Evolutionary conservation across 1,140 invertebrate species (phyloP).

Genomic region (Hestina assimilis): DNA sequence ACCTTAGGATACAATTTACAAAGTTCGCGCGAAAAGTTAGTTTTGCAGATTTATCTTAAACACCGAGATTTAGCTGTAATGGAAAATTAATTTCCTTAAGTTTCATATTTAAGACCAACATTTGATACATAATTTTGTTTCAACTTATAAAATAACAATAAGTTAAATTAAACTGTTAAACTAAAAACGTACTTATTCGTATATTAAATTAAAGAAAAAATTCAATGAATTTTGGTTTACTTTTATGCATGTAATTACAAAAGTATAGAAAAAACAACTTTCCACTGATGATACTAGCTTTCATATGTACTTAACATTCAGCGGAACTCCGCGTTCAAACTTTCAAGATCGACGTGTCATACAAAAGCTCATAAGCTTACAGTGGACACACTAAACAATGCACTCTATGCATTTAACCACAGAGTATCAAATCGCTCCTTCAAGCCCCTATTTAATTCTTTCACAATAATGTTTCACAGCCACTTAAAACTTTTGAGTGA

Average conservation of each 20-base stretch:
- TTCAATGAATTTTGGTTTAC: not conserved
- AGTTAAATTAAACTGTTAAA: not conserved
- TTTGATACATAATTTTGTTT: not conserved
- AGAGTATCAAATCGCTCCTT: slow-evolving; percentile 4
- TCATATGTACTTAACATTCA: not conserved
- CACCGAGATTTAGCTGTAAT: not conserved
- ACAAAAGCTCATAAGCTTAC: slow-evolving; percentile 30
- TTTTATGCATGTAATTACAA: too few species aligned
- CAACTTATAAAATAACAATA: not conserved
- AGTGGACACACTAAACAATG: not conserved
- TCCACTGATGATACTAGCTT: not conserved
- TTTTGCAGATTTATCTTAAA: slow-evolving; percentile 11
- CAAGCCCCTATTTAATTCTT: slow-evolving; percentile 55
- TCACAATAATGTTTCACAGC: slow-evolving; percentile 69
- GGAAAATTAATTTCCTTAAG: slow-evolving; percentile 1
- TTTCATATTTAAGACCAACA: not conserved
- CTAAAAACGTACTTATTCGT: not conserved
- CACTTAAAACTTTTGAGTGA: slow-evolving; percentile 75
- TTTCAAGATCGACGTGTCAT: slow-evolving; percentile 42
- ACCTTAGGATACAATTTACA: slow-evolving; percentile 7
- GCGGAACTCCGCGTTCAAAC: slow-evolving; percentile 10
- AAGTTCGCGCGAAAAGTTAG: slow-evolving; percentile 12
- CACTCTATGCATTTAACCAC: not conserved
- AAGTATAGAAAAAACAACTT: not conserved
- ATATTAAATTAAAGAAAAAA: not conserved